Evolutionary conservation across 2,113 vertebrate genomes (phyloP).

Genomic region (Muscicapa adusta): DNA sequence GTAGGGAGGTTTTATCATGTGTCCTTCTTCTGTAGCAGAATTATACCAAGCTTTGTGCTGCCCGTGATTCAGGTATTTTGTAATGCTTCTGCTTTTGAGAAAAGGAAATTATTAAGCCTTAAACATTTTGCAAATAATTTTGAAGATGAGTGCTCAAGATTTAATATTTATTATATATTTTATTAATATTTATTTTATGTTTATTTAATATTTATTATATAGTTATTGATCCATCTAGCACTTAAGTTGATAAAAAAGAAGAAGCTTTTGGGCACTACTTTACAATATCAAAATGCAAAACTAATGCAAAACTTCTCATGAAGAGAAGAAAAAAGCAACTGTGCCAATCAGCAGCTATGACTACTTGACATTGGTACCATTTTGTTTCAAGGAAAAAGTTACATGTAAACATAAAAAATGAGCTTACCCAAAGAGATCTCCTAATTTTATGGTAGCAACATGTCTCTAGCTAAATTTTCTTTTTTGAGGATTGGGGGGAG

Average conservation of each 20-base stretch:
- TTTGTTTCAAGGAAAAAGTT: not conserved
- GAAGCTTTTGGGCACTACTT: not conserved
- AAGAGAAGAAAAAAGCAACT: not conserved
- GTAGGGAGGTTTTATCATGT: not conserved
- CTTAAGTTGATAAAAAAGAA: not conserved
- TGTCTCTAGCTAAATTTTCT: not conserved
- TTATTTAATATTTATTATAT: not conserved
- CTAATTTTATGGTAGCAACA: not conserved
- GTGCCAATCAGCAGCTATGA: not conserved
- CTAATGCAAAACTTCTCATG: not conserved
- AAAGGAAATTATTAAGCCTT: not conserved
- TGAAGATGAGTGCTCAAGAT: not conserved
- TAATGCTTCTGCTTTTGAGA: not conserved
- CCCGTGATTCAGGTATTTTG: not conserved
- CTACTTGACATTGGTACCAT: not conserved
- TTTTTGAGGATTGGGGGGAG: not conserved
- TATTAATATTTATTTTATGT: not conserved
- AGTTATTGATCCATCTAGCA: not conserved
- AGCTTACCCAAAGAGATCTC: not conserved
- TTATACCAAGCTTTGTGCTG: not conserved
- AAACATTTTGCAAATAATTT: not conserved
- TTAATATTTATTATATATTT: not conserved
- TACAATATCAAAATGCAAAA: not conserved
- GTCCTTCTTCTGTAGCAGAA: not conserved
- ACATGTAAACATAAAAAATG: not conserved